Evolutionary conservation across 1,140 invertebrate genomes (phyloP), one percentile per base, ranked within the genome.

Genomic region (Delia radicum): DNA sequence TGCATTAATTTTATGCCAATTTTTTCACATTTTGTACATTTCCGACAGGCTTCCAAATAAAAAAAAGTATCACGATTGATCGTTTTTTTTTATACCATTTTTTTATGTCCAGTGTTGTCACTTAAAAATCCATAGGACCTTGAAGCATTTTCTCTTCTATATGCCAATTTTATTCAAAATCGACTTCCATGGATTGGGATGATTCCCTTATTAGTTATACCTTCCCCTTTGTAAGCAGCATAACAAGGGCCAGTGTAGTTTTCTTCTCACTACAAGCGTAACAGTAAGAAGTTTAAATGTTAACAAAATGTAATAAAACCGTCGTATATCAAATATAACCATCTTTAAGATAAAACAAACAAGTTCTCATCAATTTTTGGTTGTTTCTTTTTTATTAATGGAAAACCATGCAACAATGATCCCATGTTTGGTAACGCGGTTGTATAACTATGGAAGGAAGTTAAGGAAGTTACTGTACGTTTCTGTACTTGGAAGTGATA

Each of bases 321-420:
- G n/a, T 42, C 37, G 3, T 55, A 18, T 24, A 55, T 55, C 48
- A 55, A 55, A 55, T 24, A 18, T 55, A 24, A 55, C n/a, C 29
- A 69, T 69, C 65, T 69, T 69, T 7, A 33, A 69, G 65, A 69
- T 29, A 69, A 69, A 69, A 12, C 15, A 37, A 27, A 69, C 8
- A 69, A 21, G 18, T 69, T 69, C 65, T 24, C 65, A 69, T 33
- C 29, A 69, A 37, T 69, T 69, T 69, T n/a, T 33, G 24, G 7
- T 33, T 69, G 65, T n/a, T 69, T 69, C 21, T 24, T 21, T 69
- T 33, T 18, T 21, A n/a, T 21, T 21, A 24, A 21, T 21, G 15
- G 8, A 21, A 69, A 21, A 18, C 8, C 2, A 1, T 3, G n/a
- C 21, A 3, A 21, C n/a, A 6, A 8, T 55, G 18, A 21, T 55